Evolutionary conservation across 2,113 vertebrate genomes (phyloP), one percentile per base, ranked within the genome.

Genomic region (Mugil cephalus): DNA sequence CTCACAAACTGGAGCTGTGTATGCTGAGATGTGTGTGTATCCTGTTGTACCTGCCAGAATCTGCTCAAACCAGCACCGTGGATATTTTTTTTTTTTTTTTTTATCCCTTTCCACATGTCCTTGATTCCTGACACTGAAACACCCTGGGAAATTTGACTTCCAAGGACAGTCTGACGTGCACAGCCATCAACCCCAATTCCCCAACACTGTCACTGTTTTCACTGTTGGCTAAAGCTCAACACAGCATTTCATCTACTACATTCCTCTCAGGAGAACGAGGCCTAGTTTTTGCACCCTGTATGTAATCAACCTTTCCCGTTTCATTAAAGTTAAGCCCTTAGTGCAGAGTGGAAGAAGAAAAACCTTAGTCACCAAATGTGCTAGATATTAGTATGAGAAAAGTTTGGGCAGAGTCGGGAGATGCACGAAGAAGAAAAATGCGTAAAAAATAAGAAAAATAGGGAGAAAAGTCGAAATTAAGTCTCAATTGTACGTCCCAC

Each of bases 91-190:
- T n/a, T n/a, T n/a, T n/a, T 70, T 78, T 21, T 35, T 83, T 54
- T 72, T 58, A 64, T 77, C 67, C 48, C 59, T 56, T 77, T 74
- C 55, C 77, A 58, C 61, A 54, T 13, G 70, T 84, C 87, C 80
- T 87, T 88, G 83, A 80, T 88, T 85, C 62, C 55, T 85, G 79
- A 87, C 74, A 84, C 66, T 82, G 51, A 51, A 53, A 67, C 84
- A 89, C 82, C 86, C 61, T 83, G 86, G 83, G 85, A 90, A 90
- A 82, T 89, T 76, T 52, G 68, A 90, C 77, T 92, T 89, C 78
- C 88, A 93, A 89, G 84, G 90, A 85, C 78, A 78, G 46, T 71
- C 24, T 67, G 74, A 74, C 77, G 83, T 50, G 7, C 52, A 67
- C 43, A 10, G 43, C 8, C 40, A 15, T 39, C 34, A 24, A 42